Evolutionary conservation across 2,888 invertebrate species (phyloP), one percentile per base, ranked within the genome.

Genomic region (Microplitis manilae): DNA sequence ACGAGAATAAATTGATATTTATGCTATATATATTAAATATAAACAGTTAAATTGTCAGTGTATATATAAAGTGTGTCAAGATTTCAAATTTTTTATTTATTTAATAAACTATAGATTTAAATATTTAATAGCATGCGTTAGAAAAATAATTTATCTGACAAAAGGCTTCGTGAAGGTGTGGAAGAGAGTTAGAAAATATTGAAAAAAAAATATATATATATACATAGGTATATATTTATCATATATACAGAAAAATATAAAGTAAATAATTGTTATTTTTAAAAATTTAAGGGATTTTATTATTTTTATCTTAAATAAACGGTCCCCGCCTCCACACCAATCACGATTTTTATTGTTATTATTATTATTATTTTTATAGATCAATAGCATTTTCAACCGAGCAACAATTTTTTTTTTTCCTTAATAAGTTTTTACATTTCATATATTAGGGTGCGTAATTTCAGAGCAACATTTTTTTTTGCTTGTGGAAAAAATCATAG

Each of bases 251-350:
- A 30, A 30, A 30, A 30, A 30, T 30, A 30, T 60, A 20, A 71
- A 79, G 68, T 61, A 74, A 72, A 75, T 39, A 65, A 69, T 62
- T 17, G 38, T 7, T 15, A 64, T 15, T 64, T 17, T n/a, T 15
- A 1, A 39, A 61, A 38, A 71, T 69, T 61, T 68, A 77, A 72
- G 61, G 41, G 41, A 69, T 78, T 70, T 75, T 60, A 79, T 75
- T 68, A 72, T 69, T 74, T 60, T 69, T 65, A 38, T 38, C 67
- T 17, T 20, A 67, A 40, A 62, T 20, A 67, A 40, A 62, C 80
- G 89, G 88, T 87, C 89, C 88, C 89, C 89, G 89, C 89, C 89
- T 89, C 89, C 88, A 89, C 88, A 86, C 86, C 88, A 84, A 81
- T 79, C 84, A 83, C 83, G 83, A 82, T 84, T 84, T 85, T 84